phyloP scores from a whole-genome alignment of 2,888 invertebrate species.

The Hydraecia micacea region DNA sequence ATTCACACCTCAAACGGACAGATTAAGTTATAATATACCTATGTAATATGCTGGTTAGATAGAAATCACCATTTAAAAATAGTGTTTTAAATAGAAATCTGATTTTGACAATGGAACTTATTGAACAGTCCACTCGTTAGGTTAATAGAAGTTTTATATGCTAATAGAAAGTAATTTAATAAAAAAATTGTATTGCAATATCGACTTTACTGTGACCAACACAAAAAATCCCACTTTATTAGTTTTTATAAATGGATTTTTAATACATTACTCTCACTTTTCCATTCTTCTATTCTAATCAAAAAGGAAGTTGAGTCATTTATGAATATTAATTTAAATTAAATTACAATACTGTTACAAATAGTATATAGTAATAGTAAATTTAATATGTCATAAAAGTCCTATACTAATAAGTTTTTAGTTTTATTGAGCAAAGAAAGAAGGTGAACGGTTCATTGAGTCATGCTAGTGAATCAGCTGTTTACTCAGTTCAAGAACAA shows the following conservation, averaged over 20 bases:
- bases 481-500: conserved; percentile 58
- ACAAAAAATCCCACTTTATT: conserved; percentile 11
- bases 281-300: background rate
- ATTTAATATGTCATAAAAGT: too few species aligned
- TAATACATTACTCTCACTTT: conserved; percentile 5
- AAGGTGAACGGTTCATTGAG: conserved; percentile 52
- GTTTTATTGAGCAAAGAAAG: conserved; percentile 36
- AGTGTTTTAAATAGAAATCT: conserved; percentile 18
- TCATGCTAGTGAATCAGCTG: conserved; percentile 64
- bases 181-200: conserved; percentile 18
- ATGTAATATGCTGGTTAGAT: conserved; percentile 38
- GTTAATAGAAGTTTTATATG: conserved; percentile 16
- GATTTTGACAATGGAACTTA: conserved; percentile 34
- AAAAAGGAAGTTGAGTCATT: conserved; percentile 10
- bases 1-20: conserved; percentile 50
- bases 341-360: background rate
- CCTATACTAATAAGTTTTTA: conserved; percentile 31
- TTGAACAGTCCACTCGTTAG: conserved; percentile 2
- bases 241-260: conserved; percentile 4
- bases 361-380: too few species aligned
- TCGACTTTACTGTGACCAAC: conserved; percentile 16
- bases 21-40: conserved; percentile 58
- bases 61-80: conserved; percentile 45
- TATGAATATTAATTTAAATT: conserved; percentile 23
- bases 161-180: conserved; percentile 35